These are phyloP conservation scores for Pelobates cultripes DNA, from an alignment of 2,797 vertebrate species.

Conservation along the genomic window DNA sequence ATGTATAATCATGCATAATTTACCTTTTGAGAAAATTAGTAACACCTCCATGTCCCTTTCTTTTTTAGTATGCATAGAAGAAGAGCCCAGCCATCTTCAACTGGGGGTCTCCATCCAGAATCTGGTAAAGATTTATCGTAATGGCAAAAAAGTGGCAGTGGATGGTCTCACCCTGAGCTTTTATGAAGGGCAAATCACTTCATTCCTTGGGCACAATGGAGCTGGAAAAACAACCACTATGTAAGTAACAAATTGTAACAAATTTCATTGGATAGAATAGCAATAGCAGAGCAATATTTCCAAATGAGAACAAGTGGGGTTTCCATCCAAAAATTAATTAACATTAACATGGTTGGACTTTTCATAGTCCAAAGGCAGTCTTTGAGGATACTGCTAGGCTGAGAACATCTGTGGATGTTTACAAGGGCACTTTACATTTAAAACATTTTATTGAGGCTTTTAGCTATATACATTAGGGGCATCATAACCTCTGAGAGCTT, in stretches of 20 bases:
- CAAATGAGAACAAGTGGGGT: too few relatives aligned
- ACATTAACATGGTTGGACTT: too few relatives aligned
- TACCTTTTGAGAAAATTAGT: neutral
- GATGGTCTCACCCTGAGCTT: constrained; percentile 92
- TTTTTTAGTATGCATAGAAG: constrained; percentile 85
- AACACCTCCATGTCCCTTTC: constrained; percentile 3
- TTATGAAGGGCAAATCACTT: constrained; percentile 96
- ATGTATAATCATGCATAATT: neutral
- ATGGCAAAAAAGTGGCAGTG: constrained; percentile 93
- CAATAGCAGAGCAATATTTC: too few relatives aligned
- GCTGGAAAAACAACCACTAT: constrained; percentile 98
- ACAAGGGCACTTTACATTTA: too few relatives aligned
- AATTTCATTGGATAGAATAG: too few relatives aligned
- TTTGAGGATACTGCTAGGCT: too few relatives aligned
- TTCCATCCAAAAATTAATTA: too few relatives aligned
- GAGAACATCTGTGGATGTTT: too few relatives aligned
- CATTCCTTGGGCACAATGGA: constrained; percentile 96
- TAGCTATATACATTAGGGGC: too few relatives aligned
- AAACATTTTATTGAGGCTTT: too few relatives aligned
- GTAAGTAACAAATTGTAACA: constrained; percentile 72
- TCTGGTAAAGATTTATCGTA: constrained; percentile 92
- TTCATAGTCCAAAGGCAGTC: too few relatives aligned
- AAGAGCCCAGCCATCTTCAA: constrained; percentile 87
- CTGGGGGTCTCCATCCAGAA: constrained; percentile 96
- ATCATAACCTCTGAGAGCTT: too few relatives aligned